Percentiles rank a stretch among this genome's conserved stretches.
These are phyloP conservation scores for Ennomos quercinarius DNA, from an alignment of 2,888 invertebrate species.

Conservation along the genomic window DNA sequence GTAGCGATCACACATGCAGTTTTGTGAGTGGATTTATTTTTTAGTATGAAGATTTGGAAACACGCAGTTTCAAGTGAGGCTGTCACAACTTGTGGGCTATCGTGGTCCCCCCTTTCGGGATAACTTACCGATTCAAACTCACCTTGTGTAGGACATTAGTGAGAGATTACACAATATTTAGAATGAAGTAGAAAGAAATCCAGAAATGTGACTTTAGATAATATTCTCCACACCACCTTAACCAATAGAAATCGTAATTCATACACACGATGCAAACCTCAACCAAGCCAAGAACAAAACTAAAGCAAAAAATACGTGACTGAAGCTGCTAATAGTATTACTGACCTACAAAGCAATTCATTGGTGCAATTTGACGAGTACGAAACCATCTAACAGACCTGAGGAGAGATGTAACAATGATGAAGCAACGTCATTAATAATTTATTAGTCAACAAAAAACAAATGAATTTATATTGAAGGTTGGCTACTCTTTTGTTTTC, in stretches of 20 bases:
- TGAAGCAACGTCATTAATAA: slow-evolving; percentile 29
- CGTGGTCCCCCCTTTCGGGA: no score
- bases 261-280: no score
- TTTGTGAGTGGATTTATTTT: no score
- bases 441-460: not conserved
- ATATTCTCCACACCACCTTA: slow-evolving; percentile 15
- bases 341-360: slow-evolving; percentile 82
- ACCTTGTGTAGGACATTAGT: no score
- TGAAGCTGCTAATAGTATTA: slow-evolving; percentile 71
- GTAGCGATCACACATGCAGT: no score
- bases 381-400: slow-evolving; percentile 80
- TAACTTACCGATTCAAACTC: no score
- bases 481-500: no score
- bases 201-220: no score
- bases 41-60: no score
- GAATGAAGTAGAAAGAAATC: not conserved
- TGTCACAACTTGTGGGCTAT: no score
- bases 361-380: slow-evolving; percentile 78
- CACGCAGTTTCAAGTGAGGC: no score
- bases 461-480: not conserved
- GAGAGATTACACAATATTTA: not conserved
- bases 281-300: slow-evolving; percentile 20
- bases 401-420: slow-evolving; percentile 64
- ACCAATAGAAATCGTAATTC: slow-evolving; percentile 9
- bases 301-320: slow-evolving; percentile 23